Evolutionary conservation across 2,113 vertebrate species (phyloP), one percentile per base, ranked within the genome.

Genomic region (Leptobrachium ailaonicum): DNA sequence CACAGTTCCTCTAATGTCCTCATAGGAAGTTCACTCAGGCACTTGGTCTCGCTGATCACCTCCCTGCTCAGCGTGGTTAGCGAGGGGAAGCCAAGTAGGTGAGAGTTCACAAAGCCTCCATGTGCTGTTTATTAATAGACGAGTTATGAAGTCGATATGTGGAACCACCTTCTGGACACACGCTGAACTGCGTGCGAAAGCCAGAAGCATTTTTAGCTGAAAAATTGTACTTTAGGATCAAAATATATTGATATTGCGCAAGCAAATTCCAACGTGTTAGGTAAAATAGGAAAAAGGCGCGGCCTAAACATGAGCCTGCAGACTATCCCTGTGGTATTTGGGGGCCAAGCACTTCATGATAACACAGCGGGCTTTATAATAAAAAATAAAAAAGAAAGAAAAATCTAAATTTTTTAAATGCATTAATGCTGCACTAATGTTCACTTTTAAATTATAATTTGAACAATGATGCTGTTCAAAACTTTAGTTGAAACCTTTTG

Each of bases 41-140:
- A 44, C 3, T 6, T 43, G 66, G 43, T 68, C 41, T 68, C 43
- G 66, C 3, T 12, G 41, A 40, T 68, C 66, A 43, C 13, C 9
- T 7, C 9, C 42, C 12, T 43, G 40, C 66, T 42, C 66, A 68
- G 41, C 11, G 1, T 4, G 66, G 10, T 43, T 4, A 68, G 41
- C 41, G 13, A 44, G 41, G 66, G 42, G 41, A 68, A 68, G 66
- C 66, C 42, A 68, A 68, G 66, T 68, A 68, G 66, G 66, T 42
- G 42, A 68, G 40, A 68, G 66, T 41, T 68, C 66, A 68, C 43
- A 3, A 42, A 68, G 11, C 63, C 41, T 0, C 11, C 42, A 68
- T 43, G 41, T 68, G 66, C 41, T 44, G 66, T 68, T 43, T 68
- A 68, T 68, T 43, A 44, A 68, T 68, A 68, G 66, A 68, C 10